Conservation (phyloP, 2,797 vertebrate species). For the Mionectes olivaceus region DNA sequence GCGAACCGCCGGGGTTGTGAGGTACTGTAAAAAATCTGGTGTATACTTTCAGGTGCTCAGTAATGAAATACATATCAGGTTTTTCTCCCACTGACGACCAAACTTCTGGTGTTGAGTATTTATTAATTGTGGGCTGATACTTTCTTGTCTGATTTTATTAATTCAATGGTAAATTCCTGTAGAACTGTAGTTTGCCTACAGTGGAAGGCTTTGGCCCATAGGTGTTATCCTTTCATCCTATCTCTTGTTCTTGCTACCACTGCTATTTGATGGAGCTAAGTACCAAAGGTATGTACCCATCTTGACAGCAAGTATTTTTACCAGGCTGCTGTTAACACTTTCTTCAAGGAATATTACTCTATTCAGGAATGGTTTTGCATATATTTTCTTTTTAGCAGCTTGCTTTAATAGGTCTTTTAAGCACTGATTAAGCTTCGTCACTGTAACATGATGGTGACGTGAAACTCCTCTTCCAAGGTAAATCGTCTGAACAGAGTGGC, state of each 20-base stretch:
- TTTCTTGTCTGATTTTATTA: not conserved
- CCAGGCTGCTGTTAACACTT: not conserved
- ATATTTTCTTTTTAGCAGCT: not conserved
- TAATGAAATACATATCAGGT: not conserved
- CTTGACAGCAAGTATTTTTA: not conserved
- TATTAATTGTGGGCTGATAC: not conserved
- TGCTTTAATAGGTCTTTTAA: not conserved
- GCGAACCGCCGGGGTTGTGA: not conserved
- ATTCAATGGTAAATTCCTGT: not conserved
- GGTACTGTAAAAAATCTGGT: not conserved
- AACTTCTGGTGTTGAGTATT: not conserved
- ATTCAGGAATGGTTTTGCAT: not conserved
- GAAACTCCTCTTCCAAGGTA: not conserved
- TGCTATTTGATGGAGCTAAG: not conserved
- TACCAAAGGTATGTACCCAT: not conserved
- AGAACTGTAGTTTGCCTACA: not conserved
- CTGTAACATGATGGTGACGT: rapidly evolving
- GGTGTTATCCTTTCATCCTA: not conserved
- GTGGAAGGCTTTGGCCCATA: not conserved
- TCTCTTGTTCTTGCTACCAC: not conserved
- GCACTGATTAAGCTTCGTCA: not conserved
- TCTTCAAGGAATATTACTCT: not conserved
- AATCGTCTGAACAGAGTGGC: not conserved
- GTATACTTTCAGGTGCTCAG: not conserved
- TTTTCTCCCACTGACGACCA: not conserved